Percentiles rank a stretch among this genome's conserved stretches.
phyloP scores from a whole-genome alignment of 2,113 vertebrate genomes.

The Pitta sordida region DNA sequence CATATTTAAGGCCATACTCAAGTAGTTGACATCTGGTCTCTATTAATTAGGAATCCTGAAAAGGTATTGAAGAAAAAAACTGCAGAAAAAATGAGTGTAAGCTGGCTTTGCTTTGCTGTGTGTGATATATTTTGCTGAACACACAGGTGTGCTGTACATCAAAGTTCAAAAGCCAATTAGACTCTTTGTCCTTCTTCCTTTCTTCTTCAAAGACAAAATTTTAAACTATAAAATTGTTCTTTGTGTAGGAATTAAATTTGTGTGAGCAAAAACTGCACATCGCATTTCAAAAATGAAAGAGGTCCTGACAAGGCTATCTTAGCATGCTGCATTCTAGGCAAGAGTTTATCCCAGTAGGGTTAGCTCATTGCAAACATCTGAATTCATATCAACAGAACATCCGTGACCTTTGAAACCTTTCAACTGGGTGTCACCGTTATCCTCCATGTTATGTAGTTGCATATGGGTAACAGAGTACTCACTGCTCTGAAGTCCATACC shows the following conservation, averaged over 20 bases:
- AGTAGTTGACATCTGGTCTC: slow-evolving; percentile 4
- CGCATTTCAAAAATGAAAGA: neutral
- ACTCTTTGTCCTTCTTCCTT: neutral
- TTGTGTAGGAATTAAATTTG: neutral
- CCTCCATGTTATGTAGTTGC: rapidly evolving
- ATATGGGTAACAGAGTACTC: neutral
- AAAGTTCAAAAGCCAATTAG: neutral
- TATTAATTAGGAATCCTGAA: neutral
- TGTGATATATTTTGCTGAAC: neutral
- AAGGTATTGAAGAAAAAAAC: neutral
- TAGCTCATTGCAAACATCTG: neutral
- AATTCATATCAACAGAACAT: neutral
- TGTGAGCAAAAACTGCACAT: neutral
- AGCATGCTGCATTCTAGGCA: neutral
- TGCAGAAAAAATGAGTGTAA: neutral
- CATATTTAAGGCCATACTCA: neutral
- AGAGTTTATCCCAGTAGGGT: neutral
- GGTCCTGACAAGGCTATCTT: neutral
- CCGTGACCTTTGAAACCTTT: neutral
- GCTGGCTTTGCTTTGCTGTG: neutral
- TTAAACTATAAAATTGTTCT: neutral
- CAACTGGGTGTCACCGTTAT: rapidly evolving
- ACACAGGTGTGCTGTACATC: neutral
- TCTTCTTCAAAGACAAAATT: neutral
- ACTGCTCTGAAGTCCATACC: neutral